Conservation (phyloP, 2,888 invertebrate species). For the Corbicula japonica region DNA sequence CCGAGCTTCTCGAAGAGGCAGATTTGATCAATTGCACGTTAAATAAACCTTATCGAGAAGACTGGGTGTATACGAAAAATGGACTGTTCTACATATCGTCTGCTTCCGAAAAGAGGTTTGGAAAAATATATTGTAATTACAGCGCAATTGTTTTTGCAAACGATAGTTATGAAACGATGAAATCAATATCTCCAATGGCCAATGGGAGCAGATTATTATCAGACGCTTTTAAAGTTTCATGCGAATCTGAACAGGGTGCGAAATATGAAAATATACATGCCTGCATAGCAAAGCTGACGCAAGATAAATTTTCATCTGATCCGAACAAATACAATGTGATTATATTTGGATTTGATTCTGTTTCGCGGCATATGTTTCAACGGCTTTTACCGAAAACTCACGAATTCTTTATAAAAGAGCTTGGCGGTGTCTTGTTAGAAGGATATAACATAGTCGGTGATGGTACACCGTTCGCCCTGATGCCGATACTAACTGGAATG, state of each 20-base stretch:
- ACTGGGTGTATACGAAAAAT: constrained; percentile 94
- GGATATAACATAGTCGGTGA: constrained; percentile 87
- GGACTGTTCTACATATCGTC: constrained; percentile 88
- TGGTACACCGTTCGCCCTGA: constrained; percentile 89
- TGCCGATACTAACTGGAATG: constrained; percentile 94
- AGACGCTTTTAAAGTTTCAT: constrained; percentile 83
- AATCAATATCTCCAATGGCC: constrained; percentile 70
- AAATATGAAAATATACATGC: constrained; percentile 91
- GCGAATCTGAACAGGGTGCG: constrained; percentile 75
- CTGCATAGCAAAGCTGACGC: constrained; percentile 86
- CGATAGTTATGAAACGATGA: constrained; percentile 69
- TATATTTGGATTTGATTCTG: constrained; percentile 95
- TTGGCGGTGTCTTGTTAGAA: constrained; percentile 89
- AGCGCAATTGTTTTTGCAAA: constrained; percentile 85
- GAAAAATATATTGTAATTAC: constrained; percentile 88
- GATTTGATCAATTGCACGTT: constrained; percentile 91
- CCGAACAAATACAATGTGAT: constrained; percentile 89
- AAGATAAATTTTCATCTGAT: not conserved
- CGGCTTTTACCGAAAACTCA: constrained; percentile 83
- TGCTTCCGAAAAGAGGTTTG: constrained; percentile 86
- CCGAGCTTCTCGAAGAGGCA: constrained; percentile 90
- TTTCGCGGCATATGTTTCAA: constrained; percentile 91
- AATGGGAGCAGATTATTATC: constrained; percentile 73
- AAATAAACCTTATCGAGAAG: constrained; percentile 87
- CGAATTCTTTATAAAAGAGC: constrained; percentile 76